Conservation (phyloP, 1,140 invertebrate genomes). For the Tenebrio molitor region DNA sequence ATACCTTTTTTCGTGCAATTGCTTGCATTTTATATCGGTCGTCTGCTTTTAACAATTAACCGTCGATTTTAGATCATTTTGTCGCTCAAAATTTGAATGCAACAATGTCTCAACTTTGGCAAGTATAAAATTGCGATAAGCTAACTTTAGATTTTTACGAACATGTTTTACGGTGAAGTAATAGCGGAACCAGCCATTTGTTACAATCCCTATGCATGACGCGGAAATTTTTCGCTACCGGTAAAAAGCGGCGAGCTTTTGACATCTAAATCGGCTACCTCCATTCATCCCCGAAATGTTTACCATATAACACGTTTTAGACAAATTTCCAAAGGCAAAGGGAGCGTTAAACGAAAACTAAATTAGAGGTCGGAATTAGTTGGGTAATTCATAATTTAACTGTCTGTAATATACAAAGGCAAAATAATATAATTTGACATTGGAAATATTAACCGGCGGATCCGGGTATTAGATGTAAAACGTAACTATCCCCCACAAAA, state of each 20-base stretch:
- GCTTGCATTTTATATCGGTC: too few relatives aligned
- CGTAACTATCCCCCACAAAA: constrained; percentile 15
- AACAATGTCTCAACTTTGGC: background rate
- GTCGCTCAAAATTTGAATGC: background rate
- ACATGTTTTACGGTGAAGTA: constrained; percentile 6
- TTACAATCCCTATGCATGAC: background rate
- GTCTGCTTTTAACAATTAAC: too few relatives aligned
- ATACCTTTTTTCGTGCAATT: too few relatives aligned
- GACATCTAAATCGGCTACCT: constrained; percentile 18
- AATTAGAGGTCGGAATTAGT: constrained; percentile 3
- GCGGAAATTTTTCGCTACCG: background rate
- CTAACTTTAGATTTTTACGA: background rate
- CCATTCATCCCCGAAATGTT: constrained; percentile 20
- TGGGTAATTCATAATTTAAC: constrained; percentile 15
- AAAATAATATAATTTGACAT: constrained; percentile 39
- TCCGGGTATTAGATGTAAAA: constrained; percentile 20
- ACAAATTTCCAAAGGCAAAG: constrained; percentile 11
- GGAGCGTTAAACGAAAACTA: background rate
- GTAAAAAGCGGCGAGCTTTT: background rate
- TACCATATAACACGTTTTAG: constrained; percentile 10
- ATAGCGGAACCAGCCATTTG: constrained; percentile 9
- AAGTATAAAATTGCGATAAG: background rate
- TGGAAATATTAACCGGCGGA: constrained; percentile 15
- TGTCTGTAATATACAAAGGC: constrained; percentile 15
- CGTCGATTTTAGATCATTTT: background rate